Conservation (phyloP, 1,140 invertebrate species). For the Caerostris extrusa region DNA sequence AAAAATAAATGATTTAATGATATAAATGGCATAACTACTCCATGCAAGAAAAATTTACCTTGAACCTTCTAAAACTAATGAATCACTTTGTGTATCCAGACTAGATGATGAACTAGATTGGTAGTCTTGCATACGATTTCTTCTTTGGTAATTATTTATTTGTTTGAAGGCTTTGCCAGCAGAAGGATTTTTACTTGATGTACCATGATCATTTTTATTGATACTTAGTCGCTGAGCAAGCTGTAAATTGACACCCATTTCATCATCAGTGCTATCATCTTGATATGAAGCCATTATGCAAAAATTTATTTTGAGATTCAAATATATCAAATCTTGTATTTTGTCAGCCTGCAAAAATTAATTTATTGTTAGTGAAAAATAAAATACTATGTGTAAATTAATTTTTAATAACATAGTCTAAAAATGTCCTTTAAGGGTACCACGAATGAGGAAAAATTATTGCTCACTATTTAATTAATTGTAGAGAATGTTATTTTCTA, state of each 20-base stretch:
- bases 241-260: slow-evolving; percentile 48
- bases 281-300: slow-evolving; percentile 10
- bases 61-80: background rate
- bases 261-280: slow-evolving; percentile 72
- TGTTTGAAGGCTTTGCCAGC: slow-evolving; percentile 43
- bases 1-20: too few species aligned
- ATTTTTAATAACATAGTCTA: too few species aligned
- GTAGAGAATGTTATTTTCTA: too few species aligned
- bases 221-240: slow-evolving; percentile 57
- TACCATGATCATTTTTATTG: slow-evolving; percentile 7
- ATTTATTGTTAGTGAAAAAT: background rate
- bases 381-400: too few species aligned
- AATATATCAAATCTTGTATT: background rate
- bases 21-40: too few species aligned
- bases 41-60: background rate
- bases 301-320: background rate
- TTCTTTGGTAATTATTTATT: slow-evolving; percentile 25
- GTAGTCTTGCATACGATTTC: background rate
- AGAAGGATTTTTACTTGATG: background rate
- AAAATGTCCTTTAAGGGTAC: too few species aligned
- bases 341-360: background rate
- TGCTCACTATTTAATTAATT: too few species aligned
- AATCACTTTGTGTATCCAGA: slow-evolving; percentile 35
- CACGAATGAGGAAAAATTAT: too few species aligned
- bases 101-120: slow-evolving; percentile 67